A percentile compares a stretch with the other conserved stretches of the same genome.
Conservation (phyloP, 2,113 vertebrate genomes). For the Aegithalos caudatus region DNA sequence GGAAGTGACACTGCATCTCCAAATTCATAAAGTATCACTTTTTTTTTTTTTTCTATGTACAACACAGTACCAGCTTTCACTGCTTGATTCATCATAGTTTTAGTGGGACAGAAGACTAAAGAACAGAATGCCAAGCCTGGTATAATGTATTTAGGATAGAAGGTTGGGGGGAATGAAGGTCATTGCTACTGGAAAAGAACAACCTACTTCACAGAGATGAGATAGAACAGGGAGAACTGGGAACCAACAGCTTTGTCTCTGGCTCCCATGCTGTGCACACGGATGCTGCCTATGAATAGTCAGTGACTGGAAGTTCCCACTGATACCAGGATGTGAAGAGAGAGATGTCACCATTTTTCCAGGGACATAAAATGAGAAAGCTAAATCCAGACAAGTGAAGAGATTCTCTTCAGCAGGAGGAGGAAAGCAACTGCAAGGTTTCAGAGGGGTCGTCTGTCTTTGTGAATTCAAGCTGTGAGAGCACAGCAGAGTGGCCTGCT, state of each 20-base stretch:
- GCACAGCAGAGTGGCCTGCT: not conserved
- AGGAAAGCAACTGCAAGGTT: not conserved
- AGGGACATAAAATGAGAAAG: not conserved
- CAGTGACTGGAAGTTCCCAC: not conserved
- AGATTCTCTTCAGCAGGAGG: not conserved
- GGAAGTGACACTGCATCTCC: not conserved
- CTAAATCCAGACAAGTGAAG: not conserved
- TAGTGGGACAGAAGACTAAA: not conserved
- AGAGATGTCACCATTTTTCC: not conserved
- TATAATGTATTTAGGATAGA: not conserved
- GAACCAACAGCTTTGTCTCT: not conserved
- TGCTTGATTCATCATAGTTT: not conserved
- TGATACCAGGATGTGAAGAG: not conserved
- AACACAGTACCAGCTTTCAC: not conserved
- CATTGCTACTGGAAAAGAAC: not conserved
- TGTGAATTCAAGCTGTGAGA: not conserved
- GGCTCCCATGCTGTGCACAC: not conserved
- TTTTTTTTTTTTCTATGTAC: not conserved
- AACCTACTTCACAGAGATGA: not conserved
- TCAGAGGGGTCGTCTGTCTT: not conserved
- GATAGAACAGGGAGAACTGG: not conserved
- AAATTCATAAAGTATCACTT: not conserved
- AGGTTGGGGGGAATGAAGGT: not conserved
- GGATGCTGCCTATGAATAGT: not conserved
- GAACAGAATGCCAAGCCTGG: not conserved